phyloP scores from a whole-genome alignment of 2,888 invertebrate genomes.

The Pseudoips prasinana region DNA sequence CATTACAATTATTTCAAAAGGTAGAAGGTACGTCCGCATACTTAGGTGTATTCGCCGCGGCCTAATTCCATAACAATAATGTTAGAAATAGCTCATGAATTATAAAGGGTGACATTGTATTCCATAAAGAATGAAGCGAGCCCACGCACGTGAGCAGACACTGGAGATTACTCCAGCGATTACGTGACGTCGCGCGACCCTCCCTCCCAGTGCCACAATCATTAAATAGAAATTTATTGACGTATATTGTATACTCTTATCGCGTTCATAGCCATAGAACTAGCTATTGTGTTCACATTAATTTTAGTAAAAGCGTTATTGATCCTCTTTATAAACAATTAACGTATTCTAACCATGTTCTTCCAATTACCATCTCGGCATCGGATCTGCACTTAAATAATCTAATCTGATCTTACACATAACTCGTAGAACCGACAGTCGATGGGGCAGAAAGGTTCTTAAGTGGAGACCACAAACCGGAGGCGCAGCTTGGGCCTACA shows the following conservation, averaged over 20 bases:
- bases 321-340: conserved; percentile 6
- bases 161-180: conserved; percentile 66
- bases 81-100: conserved; percentile 38
- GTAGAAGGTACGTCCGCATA: not conserved
- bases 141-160: conserved; percentile 72
- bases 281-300: conserved; percentile 15
- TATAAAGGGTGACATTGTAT: conserved; percentile 57
- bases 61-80: conserved; percentile 25
- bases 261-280: conserved; percentile 14
- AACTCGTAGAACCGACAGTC: too few species aligned
- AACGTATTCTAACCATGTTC: conserved; percentile 6
- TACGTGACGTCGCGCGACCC: conserved; percentile 70
- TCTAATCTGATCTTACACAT: not conserved
- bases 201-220: conserved; percentile 51
- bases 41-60: too few species aligned
- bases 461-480: too few species aligned
- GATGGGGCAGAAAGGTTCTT: too few species aligned
- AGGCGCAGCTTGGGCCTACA: too few species aligned
- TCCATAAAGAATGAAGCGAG: conserved; percentile 41
- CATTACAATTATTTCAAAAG: too few species aligned
- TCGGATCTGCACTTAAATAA: not conserved
- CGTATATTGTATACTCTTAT: conserved; percentile 22
- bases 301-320: conserved; percentile 6
- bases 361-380: conserved; percentile 1
- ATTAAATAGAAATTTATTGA: conserved; percentile 47